Conservation (phyloP, 2,113 vertebrate species). For the Dromiciops gliroides region DNA sequence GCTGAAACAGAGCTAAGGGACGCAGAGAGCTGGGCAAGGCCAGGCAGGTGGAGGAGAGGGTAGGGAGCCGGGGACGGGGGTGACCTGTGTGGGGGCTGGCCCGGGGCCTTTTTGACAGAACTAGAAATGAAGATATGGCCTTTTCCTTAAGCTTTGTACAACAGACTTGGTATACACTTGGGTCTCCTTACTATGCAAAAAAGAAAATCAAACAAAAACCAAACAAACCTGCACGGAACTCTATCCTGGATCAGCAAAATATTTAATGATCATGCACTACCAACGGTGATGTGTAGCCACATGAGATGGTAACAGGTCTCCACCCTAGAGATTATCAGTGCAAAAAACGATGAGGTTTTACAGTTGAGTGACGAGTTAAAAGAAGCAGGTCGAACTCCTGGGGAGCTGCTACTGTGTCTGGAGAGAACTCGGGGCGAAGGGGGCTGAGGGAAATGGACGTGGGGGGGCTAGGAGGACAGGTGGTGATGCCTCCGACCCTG, state of each 20-base stretch:
- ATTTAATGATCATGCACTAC: slow-evolving; percentile 85
- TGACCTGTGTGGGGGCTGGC: too few relatives aligned
- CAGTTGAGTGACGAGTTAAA: slow-evolving; percentile 89
- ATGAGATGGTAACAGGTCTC: slow-evolving; percentile 86
- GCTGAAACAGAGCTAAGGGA: too few relatives aligned
- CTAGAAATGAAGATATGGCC: slow-evolving; percentile 78
- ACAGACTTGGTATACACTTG: slow-evolving; percentile 77
- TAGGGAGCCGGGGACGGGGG: neutral
- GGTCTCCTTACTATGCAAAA: slow-evolving; percentile 64
- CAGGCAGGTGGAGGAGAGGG: slow-evolving; percentile 8
- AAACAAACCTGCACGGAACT: slow-evolving; percentile 58
- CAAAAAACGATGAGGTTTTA: slow-evolving; percentile 93
- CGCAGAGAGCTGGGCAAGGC: too few relatives aligned
- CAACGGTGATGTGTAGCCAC: slow-evolving; percentile 82
- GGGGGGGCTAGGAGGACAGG: neutral
- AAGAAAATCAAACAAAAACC: neutral
- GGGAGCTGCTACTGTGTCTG: slow-evolving; percentile 78
- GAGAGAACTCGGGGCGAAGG: slow-evolving; percentile 72
- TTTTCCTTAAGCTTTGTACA: slow-evolving; percentile 72
- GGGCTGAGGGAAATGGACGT: slow-evolving; percentile 57
- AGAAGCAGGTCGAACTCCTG: slow-evolving; percentile 78
- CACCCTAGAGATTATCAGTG: slow-evolving; percentile 89
- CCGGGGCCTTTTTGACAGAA: slow-evolving; percentile 4
- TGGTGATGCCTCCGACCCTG: neutral
- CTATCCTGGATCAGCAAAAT: slow-evolving; percentile 82